These are phyloP conservation scores for Orchestes rusci DNA, from an alignment of 2,888 invertebrate genomes.

Conservation along the genomic window DNA sequence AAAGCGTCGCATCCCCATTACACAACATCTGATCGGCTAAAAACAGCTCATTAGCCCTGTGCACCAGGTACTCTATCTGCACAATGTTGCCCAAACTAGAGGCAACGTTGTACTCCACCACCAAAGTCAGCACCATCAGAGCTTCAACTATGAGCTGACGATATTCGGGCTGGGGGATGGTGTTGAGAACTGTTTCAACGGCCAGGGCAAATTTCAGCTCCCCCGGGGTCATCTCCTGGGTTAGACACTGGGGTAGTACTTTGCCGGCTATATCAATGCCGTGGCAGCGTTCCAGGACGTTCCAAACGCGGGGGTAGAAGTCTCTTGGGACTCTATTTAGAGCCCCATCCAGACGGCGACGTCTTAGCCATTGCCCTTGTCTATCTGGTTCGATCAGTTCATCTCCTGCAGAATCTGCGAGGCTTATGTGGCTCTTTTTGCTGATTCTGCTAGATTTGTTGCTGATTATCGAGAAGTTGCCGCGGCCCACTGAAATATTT, in stretches of 20 bases:
- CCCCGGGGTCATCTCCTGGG: conserved; percentile 98
- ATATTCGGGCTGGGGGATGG: conserved; percentile 97
- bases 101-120: conserved; percentile 79
- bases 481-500: conserved; percentile 61
- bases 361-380: conserved; percentile 95
- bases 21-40: conserved; percentile 88
- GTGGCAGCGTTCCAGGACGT: conserved; percentile 85
- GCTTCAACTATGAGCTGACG: conserved; percentile 95
- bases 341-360: conserved; percentile 91
- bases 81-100: conserved; percentile 70
- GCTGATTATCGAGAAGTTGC: conserved; percentile 82
- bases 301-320: conserved; percentile 95
- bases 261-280: conserved; percentile 90
- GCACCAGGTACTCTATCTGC: conserved; percentile 86
- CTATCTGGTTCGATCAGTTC: conserved; percentile 63
- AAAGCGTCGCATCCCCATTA: conserved; percentile 87
- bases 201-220: conserved; percentile 97
- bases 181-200: conserved; percentile 93
- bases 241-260: conserved; percentile 82
- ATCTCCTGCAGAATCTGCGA: conserved; percentile 45
- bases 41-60: conserved; percentile 90
- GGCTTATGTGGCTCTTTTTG: conserved; percentile 55
- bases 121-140: conserved; percentile 88
- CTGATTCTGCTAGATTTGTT: conserved; percentile 81
- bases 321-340: conserved; percentile 94